Evolutionary conservation across 1,140 invertebrate genomes (phyloP).

Genomic region (Whitmania pigra): DNA sequence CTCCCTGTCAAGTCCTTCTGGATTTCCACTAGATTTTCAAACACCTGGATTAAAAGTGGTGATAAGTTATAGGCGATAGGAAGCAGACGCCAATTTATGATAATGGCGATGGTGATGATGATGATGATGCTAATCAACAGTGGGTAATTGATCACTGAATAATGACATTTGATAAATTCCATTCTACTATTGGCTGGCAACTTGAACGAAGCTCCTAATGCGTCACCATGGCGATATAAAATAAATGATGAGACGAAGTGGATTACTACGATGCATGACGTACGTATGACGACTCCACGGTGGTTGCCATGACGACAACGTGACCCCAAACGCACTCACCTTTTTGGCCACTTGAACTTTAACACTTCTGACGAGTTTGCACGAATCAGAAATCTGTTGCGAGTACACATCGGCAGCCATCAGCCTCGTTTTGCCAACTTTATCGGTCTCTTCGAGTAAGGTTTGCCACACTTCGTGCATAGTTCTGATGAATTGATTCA

Average conservation of each 20-base stretch:
- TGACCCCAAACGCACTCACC: conserved; percentile 45
- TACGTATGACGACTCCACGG: background rate
- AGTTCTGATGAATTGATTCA: conserved; percentile 53
- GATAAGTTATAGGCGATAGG: too few species aligned
- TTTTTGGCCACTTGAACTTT: conserved; percentile 77
- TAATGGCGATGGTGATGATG: too few species aligned
- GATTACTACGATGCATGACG: background rate
- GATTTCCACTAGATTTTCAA: conserved; percentile 68
- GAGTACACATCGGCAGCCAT: conserved; percentile 85
- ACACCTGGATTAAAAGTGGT: conserved; percentile 49
- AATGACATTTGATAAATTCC: too few species aligned
- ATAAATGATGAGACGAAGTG: background rate
- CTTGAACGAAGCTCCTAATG: too few species aligned
- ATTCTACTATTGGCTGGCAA: too few species aligned
- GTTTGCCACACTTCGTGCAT: conserved; percentile 91
- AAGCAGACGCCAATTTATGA: too few species aligned
- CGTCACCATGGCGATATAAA: too few species aligned
- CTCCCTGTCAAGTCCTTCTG: conserved; percentile 73
- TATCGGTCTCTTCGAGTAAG: conserved; percentile 86
- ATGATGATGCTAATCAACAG: too few species aligned
- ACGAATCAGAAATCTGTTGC: conserved; percentile 81
- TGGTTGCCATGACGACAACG: background rate
- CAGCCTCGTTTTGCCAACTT: conserved; percentile 70
- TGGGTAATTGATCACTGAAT: too few species aligned
- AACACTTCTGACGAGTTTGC: conserved; percentile 65